Evolutionary conservation across 2,113 vertebrate species (phyloP), one percentile per base, ranked within the genome.

Genomic region (Astur gentilis): DNA sequence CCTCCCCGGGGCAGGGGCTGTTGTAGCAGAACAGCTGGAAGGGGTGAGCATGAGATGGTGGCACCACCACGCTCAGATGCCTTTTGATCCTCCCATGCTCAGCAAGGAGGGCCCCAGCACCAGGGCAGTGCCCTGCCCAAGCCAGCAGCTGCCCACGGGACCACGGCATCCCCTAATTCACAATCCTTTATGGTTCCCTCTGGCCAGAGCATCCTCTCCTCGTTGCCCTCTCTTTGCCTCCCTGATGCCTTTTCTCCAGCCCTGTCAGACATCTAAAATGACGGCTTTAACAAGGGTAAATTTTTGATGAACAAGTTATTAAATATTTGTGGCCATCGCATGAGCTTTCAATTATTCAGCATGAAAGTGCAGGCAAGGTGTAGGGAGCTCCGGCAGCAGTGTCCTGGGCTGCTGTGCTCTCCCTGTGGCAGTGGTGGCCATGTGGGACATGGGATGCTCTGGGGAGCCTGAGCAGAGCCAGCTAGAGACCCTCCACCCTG

Each of bases 251-350:
- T 34, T 65, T 6, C 57, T 23, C 44, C 69, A 76, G 83, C n/a
- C 47, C 65, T 58, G 64, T 60, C 89, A 88, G 73, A 75, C 42
- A 16, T 49, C 89, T 77, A 15, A 90, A 84, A 40, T 75, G 58
- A 76, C 40, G 17, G 89, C 84, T 93, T 73, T 52, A 87, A 52
- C 38, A 13, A 27, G 69, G 89, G 87, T 96, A 79, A 96, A 97
- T 97, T 96, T 96, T 95, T 96, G 90, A 97, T 96, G 96, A 97
- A 72, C 31, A 72, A 81, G 88, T 9, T 92, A 96, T 96, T 60
- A 97, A 97, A 95, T 96, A 97, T 96, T 95, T 93, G 89, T 95
- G 96, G 81, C 90, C 13, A 40, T 77, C 76, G 52, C 91, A 60
- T 76, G 91, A 87, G 71, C 52, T 88, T 86, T 97, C 96, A 91